phyloP scores from a whole-genome alignment of 2,888 invertebrate species.

The Drosophila gaucha region DNA sequence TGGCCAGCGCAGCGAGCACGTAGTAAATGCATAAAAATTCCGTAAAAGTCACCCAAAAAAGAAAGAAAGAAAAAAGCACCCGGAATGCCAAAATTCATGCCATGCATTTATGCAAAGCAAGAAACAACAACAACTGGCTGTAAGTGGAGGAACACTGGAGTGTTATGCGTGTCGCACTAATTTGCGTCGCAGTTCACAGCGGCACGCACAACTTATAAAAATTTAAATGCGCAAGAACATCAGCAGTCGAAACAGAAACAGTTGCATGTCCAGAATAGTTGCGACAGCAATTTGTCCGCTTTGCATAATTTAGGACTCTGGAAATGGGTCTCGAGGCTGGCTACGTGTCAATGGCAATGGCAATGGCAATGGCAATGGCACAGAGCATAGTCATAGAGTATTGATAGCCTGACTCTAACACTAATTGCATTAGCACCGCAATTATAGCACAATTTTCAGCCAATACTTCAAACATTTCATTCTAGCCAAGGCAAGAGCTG shows the following conservation, averaged over 20 bases:
- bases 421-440: constrained; percentile 54
- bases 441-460: constrained; percentile 45
- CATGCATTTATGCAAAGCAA: constrained; percentile 73
- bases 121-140: constrained; percentile 6
- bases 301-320: constrained; percentile 62
- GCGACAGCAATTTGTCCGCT: constrained; percentile 58
- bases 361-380: constrained; percentile 16
- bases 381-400: background rate
- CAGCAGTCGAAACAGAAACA: constrained; percentile 40
- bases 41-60: constrained; percentile 50
- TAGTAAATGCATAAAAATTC: constrained; percentile 76
- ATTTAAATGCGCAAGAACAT: constrained; percentile 46
- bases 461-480: too few species aligned
- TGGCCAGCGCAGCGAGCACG: constrained; percentile 54
- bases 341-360: constrained; percentile 21
- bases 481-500: too few species aligned
- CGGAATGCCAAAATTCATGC: constrained; percentile 44
- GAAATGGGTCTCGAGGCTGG: constrained; percentile 1
- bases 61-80: constrained; percentile 6
- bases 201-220: constrained; percentile 74
- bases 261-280: constrained; percentile 72
- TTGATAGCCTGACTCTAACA: constrained; percentile 12
- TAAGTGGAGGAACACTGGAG: constrained; percentile 34
- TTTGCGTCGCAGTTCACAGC: constrained; percentile 52
- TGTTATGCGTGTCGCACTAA: constrained; percentile 72